phyloP scores from a whole-genome alignment of 2,888 invertebrate species.

The Protonemura montana region DNA sequence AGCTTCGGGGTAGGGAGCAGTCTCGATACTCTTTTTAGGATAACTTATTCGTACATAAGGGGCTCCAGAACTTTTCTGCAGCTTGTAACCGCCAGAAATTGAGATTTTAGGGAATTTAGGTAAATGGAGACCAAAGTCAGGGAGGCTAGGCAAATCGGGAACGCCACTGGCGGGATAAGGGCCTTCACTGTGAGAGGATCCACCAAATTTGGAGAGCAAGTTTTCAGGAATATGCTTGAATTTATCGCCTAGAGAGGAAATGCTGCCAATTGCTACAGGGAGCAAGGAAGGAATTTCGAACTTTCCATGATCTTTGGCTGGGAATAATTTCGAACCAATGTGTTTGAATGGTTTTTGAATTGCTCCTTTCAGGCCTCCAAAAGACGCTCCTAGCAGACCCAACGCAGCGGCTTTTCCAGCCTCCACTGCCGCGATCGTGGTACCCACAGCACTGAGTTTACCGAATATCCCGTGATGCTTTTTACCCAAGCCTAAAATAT shows the following conservation, averaged over 20 bases:
- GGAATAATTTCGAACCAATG: conserved; percentile 20
- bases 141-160: conserved; percentile 15
- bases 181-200: background rate
- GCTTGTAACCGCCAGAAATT: conserved; percentile 35
- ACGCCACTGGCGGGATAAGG: background rate
- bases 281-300: background rate
- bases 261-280: background rate
- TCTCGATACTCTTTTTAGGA: conserved; percentile 2
- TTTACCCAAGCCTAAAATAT: conserved; percentile 26
- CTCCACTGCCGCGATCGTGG: conserved; percentile 16
- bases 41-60: conserved; percentile 39
- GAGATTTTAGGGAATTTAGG: conserved; percentile 41
- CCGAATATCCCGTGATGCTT: conserved; percentile 24
- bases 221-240: conserved; percentile 7
- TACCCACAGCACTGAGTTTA: background rate
- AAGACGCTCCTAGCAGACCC: conserved; percentile 17
- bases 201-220: background rate
- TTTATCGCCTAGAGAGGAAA: background rate
- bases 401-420: background rate
- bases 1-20: conserved; percentile 19
- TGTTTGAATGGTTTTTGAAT: conserved; percentile 21
- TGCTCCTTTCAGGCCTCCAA: background rate
- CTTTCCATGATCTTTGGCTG: background rate
- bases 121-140: conserved; percentile 24
- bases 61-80: conserved; percentile 35